These are phyloP conservation scores for Actinia tenebrosa DNA, from an alignment of 64 coral and sea anemone species.

Conservation along the genomic window DNA sequence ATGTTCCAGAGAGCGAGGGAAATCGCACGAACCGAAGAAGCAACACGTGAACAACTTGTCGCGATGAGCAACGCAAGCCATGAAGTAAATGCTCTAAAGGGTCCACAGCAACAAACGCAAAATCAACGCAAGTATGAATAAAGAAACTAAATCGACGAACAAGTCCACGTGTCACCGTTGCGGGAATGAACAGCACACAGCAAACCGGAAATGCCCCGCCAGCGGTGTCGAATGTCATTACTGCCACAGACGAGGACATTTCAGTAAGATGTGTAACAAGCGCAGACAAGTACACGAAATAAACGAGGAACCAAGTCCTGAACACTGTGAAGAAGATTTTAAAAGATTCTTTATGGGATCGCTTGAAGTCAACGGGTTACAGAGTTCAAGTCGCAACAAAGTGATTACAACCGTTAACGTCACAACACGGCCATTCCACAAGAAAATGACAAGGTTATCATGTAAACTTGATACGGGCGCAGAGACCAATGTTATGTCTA, in stretches of 20 bases:
- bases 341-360: conserved; percentile 35
- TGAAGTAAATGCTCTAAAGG: neutral
- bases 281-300: neutral
- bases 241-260: conserved; percentile 34
- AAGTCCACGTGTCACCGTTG: conserved; percentile 9
- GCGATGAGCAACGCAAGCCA: neutral
- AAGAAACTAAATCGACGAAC: neutral
- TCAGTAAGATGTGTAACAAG: conserved; percentile 31
- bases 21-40: too few species aligned
- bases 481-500: conserved; percentile 52
- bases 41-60: too few species aligned
- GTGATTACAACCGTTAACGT: conserved; percentile 35
- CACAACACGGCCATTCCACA: conserved; percentile 35
- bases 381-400: conserved; percentile 8
- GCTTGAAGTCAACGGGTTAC: neutral
- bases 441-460: neutral
- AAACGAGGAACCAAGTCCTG: neutral
- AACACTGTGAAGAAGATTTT: neutral
- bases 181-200: neutral
- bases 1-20: conserved; percentile 41
- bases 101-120: neutral
- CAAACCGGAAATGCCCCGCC: conserved; percentile 17
- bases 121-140: neutral
- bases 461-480: conserved; percentile 60
- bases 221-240: conserved; percentile 16